phyloP scores from a whole-genome alignment of 2,888 invertebrate genomes.

The Caenorhabditis virilis region DNA sequence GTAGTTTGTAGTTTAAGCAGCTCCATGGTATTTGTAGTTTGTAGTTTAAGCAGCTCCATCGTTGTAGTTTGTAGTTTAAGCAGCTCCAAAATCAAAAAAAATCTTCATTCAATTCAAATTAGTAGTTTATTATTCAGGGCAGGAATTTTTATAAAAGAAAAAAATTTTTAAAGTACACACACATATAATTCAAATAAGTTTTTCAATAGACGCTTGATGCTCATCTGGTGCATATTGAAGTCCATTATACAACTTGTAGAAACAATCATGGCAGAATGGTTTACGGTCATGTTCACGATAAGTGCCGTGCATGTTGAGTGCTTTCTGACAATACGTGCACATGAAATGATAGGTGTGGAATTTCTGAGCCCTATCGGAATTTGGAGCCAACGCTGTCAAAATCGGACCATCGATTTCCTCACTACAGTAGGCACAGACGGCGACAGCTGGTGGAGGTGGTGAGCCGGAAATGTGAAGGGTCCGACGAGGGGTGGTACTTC shows the following conservation, averaged over 20 bases:
- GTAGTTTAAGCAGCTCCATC: too few relatives aligned
- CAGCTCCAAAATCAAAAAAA: background rate
- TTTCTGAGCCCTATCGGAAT: slow-evolving; percentile 94
- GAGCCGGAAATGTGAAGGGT: slow-evolving; percentile 63
- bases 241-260: slow-evolving; percentile 82
- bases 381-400: slow-evolving; percentile 68
- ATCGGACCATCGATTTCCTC: slow-evolving; percentile 59
- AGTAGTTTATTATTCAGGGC: too few relatives aligned
- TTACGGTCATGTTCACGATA: slow-evolving; percentile 88
- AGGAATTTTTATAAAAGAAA: too few relatives aligned
- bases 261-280: slow-evolving; percentile 96
- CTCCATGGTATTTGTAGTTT: too few relatives aligned
- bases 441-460: slow-evolving; percentile 54
- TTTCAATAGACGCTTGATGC: slow-evolving; percentile 61
- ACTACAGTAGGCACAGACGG: slow-evolving; percentile 66
- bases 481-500: slow-evolving; percentile 63
- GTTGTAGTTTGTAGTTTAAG: too few relatives aligned
- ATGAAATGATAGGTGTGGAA: slow-evolving; percentile 96
- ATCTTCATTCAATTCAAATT: too few relatives aligned
- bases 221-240: slow-evolving; percentile 63
- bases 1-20: too few relatives aligned
- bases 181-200: slow-evolving; percentile 50
- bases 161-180: background rate
- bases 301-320: slow-evolving; percentile 67
- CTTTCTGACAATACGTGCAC: slow-evolving; percentile 93